Conservation (phyloP, 2,797 vertebrate species). For the Pterois miles region DNA sequence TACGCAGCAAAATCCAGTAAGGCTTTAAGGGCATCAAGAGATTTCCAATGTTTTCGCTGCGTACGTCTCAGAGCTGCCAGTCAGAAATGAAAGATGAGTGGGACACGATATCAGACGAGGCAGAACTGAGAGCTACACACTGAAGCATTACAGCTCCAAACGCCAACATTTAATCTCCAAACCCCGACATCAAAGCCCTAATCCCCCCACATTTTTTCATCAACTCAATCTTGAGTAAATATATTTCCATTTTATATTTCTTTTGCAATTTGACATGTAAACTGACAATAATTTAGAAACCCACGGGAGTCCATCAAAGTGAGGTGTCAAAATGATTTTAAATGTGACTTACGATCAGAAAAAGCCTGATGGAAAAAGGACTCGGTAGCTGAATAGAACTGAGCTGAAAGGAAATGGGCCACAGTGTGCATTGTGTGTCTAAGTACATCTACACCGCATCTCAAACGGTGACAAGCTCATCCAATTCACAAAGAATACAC, state of each 20-base stretch:
- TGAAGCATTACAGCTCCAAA: slow-evolving; percentile 33
- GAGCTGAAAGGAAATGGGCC: slow-evolving; percentile 46
- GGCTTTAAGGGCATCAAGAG: slow-evolving; percentile 30
- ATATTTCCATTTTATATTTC: slow-evolving; percentile 25
- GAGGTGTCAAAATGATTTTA: neutral
- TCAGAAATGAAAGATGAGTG: slow-evolving; percentile 60
- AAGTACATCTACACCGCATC: slow-evolving; percentile 20
- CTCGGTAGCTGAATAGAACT: slow-evolving; percentile 16
- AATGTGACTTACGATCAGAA: slow-evolving; percentile 14
- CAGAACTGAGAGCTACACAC: slow-evolving; percentile 18
- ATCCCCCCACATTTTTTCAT: slow-evolving; percentile 41
- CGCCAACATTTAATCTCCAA: slow-evolving; percentile 44
- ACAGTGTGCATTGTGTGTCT: slow-evolving; percentile 26
- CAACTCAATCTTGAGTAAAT: slow-evolving; percentile 50
- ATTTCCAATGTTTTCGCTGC: slow-evolving; percentile 23
- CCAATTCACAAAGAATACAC: slow-evolving; percentile 43
- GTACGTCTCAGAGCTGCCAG: slow-evolving; percentile 38
- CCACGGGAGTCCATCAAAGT: slow-evolving; percentile 22
- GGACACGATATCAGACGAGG: slow-evolving; percentile 29
- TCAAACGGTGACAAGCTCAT: slow-evolving; percentile 37
- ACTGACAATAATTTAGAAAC: slow-evolving; percentile 35
- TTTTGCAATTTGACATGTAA: slow-evolving; percentile 32
- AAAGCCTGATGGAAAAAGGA: slow-evolving; percentile 13
- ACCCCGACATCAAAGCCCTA: slow-evolving; percentile 38
- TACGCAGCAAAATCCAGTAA: slow-evolving; percentile 7